phyloP scores from a whole-genome alignment of 2,797 vertebrate species.

The Malacoraja senta region DNA sequence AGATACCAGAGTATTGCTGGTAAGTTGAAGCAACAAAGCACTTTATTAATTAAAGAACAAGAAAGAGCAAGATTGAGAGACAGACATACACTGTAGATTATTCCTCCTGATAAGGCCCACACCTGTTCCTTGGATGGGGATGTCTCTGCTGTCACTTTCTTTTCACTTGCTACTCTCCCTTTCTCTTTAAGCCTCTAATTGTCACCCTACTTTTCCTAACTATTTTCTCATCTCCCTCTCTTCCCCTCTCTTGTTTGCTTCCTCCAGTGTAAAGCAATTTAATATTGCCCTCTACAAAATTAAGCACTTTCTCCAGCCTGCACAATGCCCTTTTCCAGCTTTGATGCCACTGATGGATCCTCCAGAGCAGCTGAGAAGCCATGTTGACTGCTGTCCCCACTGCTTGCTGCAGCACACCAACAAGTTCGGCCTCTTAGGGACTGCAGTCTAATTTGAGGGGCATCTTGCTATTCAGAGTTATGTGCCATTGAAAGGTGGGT shows the following conservation, averaged over 20 bases:
- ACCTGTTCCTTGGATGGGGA: too few relatives aligned
- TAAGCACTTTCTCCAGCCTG: background rate
- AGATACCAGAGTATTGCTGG: too few relatives aligned
- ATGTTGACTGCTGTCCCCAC: background rate
- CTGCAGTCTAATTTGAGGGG: background rate
- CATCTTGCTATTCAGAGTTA: background rate
- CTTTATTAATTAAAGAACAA: too few relatives aligned
- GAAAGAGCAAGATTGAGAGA: too few relatives aligned
- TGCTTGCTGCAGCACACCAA: background rate
- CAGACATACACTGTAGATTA: too few relatives aligned
- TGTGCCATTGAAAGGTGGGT: too few relatives aligned
- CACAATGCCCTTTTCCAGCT: background rate
- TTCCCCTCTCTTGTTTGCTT: background rate
- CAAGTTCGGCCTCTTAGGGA: background rate
- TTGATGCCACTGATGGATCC: too few relatives aligned
- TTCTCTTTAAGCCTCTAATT: background rate
- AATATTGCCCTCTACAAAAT: background rate
- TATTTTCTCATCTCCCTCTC: background rate
- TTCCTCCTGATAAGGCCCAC: too few relatives aligned
- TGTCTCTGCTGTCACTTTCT: background rate
- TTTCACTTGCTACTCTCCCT: background rate
- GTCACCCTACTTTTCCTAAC: background rate
- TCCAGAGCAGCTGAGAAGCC: background rate
- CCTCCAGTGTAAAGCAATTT: background rate
- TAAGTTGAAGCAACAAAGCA: too few relatives aligned